Conservation (phyloP, 2,888 invertebrate species). For the Lycaena phlaeas region DNA sequence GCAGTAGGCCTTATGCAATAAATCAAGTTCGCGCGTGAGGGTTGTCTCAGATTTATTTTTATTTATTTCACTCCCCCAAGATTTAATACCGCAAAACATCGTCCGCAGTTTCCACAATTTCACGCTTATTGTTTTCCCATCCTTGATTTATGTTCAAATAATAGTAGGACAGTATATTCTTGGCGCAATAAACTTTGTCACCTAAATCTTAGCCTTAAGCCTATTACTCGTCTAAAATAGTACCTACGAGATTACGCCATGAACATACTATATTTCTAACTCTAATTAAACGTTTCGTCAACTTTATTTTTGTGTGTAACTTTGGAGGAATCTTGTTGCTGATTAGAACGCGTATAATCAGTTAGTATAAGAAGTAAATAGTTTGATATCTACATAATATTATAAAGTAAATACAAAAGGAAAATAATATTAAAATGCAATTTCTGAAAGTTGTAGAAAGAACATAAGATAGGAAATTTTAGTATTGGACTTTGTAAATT, state of each 20-base stretch:
- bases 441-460: no score
- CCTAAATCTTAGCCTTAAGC: slow-evolving; percentile 68
- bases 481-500: no score
- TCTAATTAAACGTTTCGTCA: no score
- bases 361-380: no score
- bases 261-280: no score
- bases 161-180: slow-evolving; percentile 66
- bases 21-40: slow-evolving; percentile 61
- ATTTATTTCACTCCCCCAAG: slow-evolving; percentile 71
- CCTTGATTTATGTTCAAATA: slow-evolving; percentile 67
- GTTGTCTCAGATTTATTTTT: slow-evolving; percentile 65
- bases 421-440: no score
- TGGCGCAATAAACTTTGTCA: slow-evolving; percentile 69
- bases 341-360: no score
- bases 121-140: slow-evolving; percentile 74
- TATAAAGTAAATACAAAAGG: no score
- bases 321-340: no score
- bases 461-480: no score
- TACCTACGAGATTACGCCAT: neutral
- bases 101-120: slow-evolving; percentile 71
- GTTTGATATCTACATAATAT: no score
- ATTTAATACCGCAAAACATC: slow-evolving; percentile 66
- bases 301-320: no score
- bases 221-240: slow-evolving; percentile 35
- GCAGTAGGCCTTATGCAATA: slow-evolving; percentile 36